These are phyloP conservation scores for Hirundo rustica DNA, from an alignment of 2,797 vertebrate genomes.

Conservation along the genomic window DNA sequence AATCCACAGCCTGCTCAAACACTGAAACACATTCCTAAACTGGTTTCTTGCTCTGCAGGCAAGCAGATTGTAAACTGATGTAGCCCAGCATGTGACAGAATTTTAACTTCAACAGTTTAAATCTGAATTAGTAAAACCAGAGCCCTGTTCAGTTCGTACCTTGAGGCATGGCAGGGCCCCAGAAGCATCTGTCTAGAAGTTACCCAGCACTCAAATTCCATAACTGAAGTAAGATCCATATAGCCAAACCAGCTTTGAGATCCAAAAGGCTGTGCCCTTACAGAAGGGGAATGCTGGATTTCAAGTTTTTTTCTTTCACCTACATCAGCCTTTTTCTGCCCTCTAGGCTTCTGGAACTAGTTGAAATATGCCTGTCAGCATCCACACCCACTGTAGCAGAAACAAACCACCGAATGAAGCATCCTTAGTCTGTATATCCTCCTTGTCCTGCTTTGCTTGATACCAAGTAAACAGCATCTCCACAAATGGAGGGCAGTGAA, in stretches of 20 bases:
- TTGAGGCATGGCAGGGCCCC: not conserved
- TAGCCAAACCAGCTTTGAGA: not conserved
- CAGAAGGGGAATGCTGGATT: not conserved
- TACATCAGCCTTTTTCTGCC: not conserved
- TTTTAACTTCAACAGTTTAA: not conserved
- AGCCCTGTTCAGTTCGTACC: not conserved
- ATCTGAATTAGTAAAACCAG: not conserved
- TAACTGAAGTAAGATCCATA: not conserved
- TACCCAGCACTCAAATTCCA: not conserved
- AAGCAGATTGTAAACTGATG: not conserved
- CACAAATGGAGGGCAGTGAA: not conserved
- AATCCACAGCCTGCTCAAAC: not conserved
- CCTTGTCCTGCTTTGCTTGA: not conserved
- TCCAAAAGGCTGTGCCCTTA: not conserved
- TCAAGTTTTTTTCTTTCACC: not conserved
- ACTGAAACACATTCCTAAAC: not conserved
- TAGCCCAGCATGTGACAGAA: not conserved
- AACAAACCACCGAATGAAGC: not conserved
- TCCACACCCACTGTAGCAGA: not conserved
- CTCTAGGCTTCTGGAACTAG: not conserved
- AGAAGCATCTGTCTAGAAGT: not conserved
- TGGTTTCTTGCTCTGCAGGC: not conserved
- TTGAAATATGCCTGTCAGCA: not conserved
- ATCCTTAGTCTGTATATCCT: not conserved
- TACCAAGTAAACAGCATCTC: not conserved